These are phyloP conservation scores for Omphaloscelis lunosa DNA, from an alignment of 2,888 invertebrate species.

Conservation along the genomic window DNA sequence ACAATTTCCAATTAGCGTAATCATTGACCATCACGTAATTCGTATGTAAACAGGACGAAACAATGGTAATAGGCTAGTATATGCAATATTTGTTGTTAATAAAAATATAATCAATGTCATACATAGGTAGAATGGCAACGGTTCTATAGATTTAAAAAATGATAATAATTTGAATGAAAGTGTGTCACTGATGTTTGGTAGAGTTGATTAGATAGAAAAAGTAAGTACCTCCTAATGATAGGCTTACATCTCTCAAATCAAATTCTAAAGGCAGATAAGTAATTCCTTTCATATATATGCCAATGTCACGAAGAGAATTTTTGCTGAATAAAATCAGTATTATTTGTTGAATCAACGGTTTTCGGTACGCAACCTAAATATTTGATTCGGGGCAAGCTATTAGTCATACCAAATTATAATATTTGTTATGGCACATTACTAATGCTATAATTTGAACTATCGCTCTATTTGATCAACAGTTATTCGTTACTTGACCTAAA, in stretches of 20 bases:
- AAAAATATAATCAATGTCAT: slow-evolving; percentile 25
- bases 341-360: slow-evolving; percentile 39
- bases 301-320: slow-evolving; percentile 22
- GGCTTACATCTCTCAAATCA: slow-evolving; percentile 37
- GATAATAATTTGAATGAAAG: slow-evolving; percentile 31
- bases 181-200: slow-evolving; percentile 30
- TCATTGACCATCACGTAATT: slow-evolving; percentile 52
- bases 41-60: slow-evolving; percentile 54
- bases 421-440: slow-evolving; percentile 55
- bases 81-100: slow-evolving; percentile 28
- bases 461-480: slow-evolving; percentile 42
- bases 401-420: slow-evolving; percentile 60
- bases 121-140: not conserved
- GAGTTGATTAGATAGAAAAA: slow-evolving; percentile 41
- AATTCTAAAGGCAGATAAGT: slow-evolving; percentile 38
- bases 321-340: slow-evolving; percentile 33
- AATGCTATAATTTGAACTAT: slow-evolving; percentile 55
- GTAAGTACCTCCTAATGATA: slow-evolving; percentile 31
- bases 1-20: slow-evolving; percentile 49
- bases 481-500: slow-evolving; percentile 50
- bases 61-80: slow-evolving; percentile 26
- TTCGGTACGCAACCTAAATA: slow-evolving; percentile 58
- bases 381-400: slow-evolving; percentile 55
- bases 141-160: not conserved
- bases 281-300: slow-evolving; percentile 19